Evolutionary conservation across 2,797 vertebrate species (phyloP).

Genomic region (Emys orbicularis): DNA sequence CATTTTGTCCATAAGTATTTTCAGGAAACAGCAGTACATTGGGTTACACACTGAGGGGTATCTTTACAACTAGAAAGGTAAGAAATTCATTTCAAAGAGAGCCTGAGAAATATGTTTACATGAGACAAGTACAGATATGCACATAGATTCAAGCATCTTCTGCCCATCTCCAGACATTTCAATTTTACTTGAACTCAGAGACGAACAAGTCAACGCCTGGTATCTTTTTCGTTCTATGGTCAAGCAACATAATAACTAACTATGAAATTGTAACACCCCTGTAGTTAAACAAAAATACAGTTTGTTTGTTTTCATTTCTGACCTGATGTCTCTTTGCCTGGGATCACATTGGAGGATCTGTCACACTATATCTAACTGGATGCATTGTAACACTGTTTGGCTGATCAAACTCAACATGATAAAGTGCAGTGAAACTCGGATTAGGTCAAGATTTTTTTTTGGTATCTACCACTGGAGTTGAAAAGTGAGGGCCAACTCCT

Average conservation of each 20-base stretch:
- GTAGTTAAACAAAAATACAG: not conserved
- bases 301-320: conserved; percentile 40
- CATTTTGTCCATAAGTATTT: not conserved
- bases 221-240: not conserved
- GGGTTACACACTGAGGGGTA: not conserved
- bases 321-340: conserved; percentile 6
- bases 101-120: not conserved
- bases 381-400: conserved; percentile 4
- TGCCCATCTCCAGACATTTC: not conserved
- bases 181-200: not conserved
- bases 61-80: not conserved
- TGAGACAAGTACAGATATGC: not conserved
- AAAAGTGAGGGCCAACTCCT: not conserved
- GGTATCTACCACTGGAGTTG: not conserved
- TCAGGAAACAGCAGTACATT: not conserved
- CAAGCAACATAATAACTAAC: not conserved
- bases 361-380: conserved; percentile 18
- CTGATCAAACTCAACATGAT: not conserved
- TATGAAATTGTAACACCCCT: not conserved
- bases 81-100: not conserved
- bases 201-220: not conserved
- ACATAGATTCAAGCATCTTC: not conserved
- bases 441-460: not conserved
- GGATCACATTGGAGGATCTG: not conserved
- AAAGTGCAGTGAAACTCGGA: conserved; percentile 6